These are phyloP conservation scores for Falcunculus frontatus DNA, from an alignment of 2,113 vertebrate genomes.

Conservation along the genomic window DNA sequence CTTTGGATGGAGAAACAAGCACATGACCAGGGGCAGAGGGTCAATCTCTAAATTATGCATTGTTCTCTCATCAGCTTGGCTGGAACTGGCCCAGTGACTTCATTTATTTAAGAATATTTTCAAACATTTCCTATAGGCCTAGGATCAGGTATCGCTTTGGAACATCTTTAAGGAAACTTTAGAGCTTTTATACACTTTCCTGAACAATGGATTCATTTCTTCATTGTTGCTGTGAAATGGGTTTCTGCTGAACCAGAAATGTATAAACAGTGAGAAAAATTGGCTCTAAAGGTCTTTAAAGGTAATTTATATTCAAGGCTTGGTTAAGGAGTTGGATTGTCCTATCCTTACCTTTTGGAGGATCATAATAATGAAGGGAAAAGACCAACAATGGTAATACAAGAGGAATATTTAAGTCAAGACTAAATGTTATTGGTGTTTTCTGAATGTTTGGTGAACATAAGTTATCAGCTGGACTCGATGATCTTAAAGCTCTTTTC, in stretches of 20 bases:
- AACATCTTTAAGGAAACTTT: constrained; percentile 20
- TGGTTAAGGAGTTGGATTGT: neutral
- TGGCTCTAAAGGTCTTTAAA: neutral
- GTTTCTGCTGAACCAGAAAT: neutral
- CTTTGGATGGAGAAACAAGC: neutral
- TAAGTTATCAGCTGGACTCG: neutral
- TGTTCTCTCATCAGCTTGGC: constrained; percentile 32
- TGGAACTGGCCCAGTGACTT: neutral
- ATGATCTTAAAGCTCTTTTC: neutral
- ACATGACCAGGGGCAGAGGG: neutral
- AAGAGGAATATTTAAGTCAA: neutral
- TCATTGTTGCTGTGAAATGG: neutral
- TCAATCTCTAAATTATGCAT: neutral
- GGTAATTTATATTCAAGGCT: neutral
- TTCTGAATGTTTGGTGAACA: neutral
- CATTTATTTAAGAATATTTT: neutral
- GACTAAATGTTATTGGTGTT: neutral
- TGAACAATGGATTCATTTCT: neutral
- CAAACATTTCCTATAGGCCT: neutral
- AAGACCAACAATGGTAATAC: neutral
- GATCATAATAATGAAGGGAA: neutral
- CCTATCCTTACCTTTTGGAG: neutral
- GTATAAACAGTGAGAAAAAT: neutral
- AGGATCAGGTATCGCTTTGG: neutral
- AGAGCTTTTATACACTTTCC: neutral